These are phyloP conservation scores for Herpailurus yagouaroundi DNA, from an alignment of 2,113 vertebrate genomes.

Conservation along the genomic window DNA sequence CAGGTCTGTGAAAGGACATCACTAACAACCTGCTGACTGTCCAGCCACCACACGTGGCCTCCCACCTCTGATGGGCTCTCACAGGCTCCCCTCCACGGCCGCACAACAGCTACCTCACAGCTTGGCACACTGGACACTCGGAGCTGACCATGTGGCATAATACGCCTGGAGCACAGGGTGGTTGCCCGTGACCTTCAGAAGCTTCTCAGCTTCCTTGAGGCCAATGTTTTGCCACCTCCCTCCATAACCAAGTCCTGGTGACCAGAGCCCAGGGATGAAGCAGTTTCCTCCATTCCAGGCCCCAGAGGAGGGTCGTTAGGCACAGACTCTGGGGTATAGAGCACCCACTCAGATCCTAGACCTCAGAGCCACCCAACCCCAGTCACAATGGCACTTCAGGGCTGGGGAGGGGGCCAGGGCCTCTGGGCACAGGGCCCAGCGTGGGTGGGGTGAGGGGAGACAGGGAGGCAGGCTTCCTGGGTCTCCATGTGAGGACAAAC, in stretches of 20 bases:
- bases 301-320: slow-evolving; percentile 52
- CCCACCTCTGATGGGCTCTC: background rate
- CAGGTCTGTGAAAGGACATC: background rate
- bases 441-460: slow-evolving; percentile 51
- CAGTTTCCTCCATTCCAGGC: background rate
- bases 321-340: background rate
- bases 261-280: background rate
- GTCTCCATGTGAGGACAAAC: slow-evolving; percentile 75
- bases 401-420: slow-evolving; percentile 39
- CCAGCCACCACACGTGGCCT: background rate
- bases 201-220: background rate
- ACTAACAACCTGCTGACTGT: background rate
- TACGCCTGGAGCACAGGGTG: no score
- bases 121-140: background rate
- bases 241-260: background rate
- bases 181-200: background rate
- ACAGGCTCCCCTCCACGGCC: background rate
- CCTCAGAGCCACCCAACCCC: background rate
- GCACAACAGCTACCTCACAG: background rate
- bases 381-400: slow-evolving; percentile 24
- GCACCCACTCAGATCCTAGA: background rate
- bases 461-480: slow-evolving; percentile 74
- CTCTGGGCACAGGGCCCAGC: slow-evolving; percentile 40
- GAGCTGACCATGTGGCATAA: fast-evolving
- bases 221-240: background rate